Base-by-base conservation (phyloP, 2,888 invertebrate genomes). In the Parelbella ahira region DNA sequence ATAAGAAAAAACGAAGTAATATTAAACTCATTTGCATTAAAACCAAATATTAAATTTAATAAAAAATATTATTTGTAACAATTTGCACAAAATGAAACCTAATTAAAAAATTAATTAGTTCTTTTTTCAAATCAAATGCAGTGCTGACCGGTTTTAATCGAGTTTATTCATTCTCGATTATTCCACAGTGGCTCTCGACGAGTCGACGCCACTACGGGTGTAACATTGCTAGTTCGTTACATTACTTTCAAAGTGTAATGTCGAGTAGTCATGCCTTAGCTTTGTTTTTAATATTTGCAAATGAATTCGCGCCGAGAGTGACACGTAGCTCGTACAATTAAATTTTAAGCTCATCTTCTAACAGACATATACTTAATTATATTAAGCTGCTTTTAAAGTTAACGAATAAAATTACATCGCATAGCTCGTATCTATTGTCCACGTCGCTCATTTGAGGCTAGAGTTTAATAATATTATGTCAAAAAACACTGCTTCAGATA, bases 241-340 rank as follows among this genome's bases (percentile, higher is more conserved):
- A 38, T 23, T 30, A 12, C 30, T n/a, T 32, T 24, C 7, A 32
- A 30, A 38, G 8, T 29, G 12, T 29, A 4, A 24, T 3, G 19
- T 37, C 1, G 29, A 30, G 23, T 25, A 19, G 25, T 19, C 27
- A 7, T n/a, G 12, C 27, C 8, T 18, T n/a, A n/a, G 23, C 18
- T 23, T 21, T 30, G 29, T 30, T 30, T 38, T 29, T 38, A 28
- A 38, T 38, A 30, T 38, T 38, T 38, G 23, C 38, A 23, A 38
- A 30, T 30, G 15, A 30, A 29, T 30, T 38, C 29, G 18, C 29
- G 13, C 23, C 23, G 11, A 7, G 5, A n/a, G 13, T 23, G n/a
- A 15, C 24, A 20, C 15, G 13, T 33, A 33, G 29, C 32, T 32
- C 15, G 7, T 20, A 21, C 12, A 25, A n/a, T n/a, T n/a, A n/a